Base-by-base conservation (phyloP, 2,797 vertebrate species). In the Cetoscarus ocellatus region DNA sequence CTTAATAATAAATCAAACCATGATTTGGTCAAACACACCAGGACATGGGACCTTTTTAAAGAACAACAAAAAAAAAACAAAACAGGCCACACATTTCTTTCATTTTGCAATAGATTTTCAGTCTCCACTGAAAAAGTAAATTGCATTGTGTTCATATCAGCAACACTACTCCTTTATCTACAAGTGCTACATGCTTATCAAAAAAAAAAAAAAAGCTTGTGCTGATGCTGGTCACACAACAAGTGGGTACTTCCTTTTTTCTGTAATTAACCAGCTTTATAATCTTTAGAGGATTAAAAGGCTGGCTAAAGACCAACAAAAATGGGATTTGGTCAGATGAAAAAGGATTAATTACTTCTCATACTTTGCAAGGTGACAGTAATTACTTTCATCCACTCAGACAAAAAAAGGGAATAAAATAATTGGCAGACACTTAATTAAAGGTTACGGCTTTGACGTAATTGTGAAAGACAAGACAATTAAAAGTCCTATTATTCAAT, bases 401-500 rank as follows among this genome's bases (percentile, higher is more conserved):
- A 92, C 75, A 91, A 92, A 91, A n/a, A 88, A 87, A 80, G 72
- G 60, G 64, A 89, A 88, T 82, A 70, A 78, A 89, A 88, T 87
- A 91, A 93, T 91, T 89, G 88, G 67, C 73, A 82, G 83, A 67
- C 86, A 79, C 82, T 93, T 94, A 92, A 94, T 94, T 93, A 94
- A 91, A 91, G 90, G 92, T 89, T 93, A 92, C 67, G 58, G 86
- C 88, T 90, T 91, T 92, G 79, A 91, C 82, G 56, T 91, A 87
- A 93, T 93, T 91, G 90, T 92, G 77, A 93, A 93, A 92, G 90
- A 93, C 91, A 93, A 92, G 87, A 92, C 90, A 92, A 94, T 95
- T 94, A 93, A 92, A 92, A 86, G 84, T 87, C 86, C 69, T 71
- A 85, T 94, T 93, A 94, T 92, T 94, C 80, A 87, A 86, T 93